Conservation (phyloP, 2,113 vertebrate species). For the Trachemys scripta region DNA sequence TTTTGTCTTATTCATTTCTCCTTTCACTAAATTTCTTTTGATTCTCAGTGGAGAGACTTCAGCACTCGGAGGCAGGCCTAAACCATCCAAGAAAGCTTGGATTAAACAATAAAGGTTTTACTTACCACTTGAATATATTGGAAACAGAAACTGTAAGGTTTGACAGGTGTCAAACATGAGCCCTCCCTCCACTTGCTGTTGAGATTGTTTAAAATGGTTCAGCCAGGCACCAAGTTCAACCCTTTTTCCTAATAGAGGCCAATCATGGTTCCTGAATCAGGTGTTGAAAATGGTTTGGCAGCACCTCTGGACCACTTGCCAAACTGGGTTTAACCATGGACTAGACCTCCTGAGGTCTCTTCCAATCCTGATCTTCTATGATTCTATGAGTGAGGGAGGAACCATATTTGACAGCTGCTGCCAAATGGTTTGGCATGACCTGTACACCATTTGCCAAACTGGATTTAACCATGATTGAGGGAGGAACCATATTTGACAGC, state of each 20-base stretch:
- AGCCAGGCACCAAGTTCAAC: neutral
- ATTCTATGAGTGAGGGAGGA: neutral
- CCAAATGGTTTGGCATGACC: neutral
- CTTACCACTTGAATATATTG: conserved; percentile 48
- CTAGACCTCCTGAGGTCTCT: too few species aligned
- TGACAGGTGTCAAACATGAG: conserved; percentile 33
- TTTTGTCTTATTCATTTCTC: conserved; percentile 59
- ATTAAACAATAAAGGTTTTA: conserved; percentile 61
- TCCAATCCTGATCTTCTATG: too few species aligned
- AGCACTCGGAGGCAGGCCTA: conserved; percentile 38
- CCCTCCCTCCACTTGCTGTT: neutral
- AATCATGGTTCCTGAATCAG: neutral
- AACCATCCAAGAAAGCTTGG: conserved; percentile 57
- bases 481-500: neutral
- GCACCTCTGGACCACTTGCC: neutral
- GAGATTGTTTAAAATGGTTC: neutral
- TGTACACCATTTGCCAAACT: too few species aligned
- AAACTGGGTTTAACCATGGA: neutral
- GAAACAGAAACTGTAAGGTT: conserved; percentile 46
- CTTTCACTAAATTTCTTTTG: conserved; percentile 51
- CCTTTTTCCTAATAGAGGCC: neutral
- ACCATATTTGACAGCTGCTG: accelerated
- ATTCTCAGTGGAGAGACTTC: conserved; percentile 44
- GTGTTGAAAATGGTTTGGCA: neutral
- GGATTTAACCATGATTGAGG: too few species aligned